Percentiles rank a stretch among this genome's conserved stretches.
These are phyloP conservation scores for Halichoerus grypus DNA, from an alignment of 2,113 vertebrate genomes.

Conservation along the genomic window DNA sequence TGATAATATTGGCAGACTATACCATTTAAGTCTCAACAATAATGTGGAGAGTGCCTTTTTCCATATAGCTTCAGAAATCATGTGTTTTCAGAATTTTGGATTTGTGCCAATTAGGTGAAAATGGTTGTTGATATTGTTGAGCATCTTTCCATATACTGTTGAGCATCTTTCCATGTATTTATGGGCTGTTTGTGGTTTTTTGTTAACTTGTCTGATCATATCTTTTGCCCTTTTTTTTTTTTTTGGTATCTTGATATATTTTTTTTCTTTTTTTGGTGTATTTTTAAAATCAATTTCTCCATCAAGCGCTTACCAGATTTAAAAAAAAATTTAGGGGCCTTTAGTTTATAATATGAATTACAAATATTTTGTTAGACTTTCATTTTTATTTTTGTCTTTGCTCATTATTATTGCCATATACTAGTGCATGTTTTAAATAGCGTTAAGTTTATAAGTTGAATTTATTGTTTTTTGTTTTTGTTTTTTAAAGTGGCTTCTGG, in stretches of 20 bases:
- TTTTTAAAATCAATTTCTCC: neutral
- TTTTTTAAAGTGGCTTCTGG: neutral
- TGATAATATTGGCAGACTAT: neutral
- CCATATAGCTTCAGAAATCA: neutral
- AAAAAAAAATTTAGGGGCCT: neutral
- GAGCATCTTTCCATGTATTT: neutral
- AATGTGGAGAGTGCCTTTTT: neutral
- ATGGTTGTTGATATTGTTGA: neutral
- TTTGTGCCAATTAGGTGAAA: neutral
- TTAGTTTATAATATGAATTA: neutral
- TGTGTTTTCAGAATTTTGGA: neutral
- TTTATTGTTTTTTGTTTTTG: neutral
- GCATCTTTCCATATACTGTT: neutral
- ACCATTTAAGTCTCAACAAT: neutral
- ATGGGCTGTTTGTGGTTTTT: neutral
- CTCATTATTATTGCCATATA: neutral
- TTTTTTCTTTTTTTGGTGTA: neutral
- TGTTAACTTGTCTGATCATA: neutral
- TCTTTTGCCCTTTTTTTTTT: neutral
- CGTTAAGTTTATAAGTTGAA: neutral
- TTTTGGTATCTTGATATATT: neutral
- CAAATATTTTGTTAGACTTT: constrained; percentile 35
- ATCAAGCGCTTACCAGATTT: neutral
- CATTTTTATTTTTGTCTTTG: constrained; percentile 49
- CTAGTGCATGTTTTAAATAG: neutral